Conservation (phyloP, 2,797 vertebrate genomes). For the Poeciliopsis turneri region DNA sequence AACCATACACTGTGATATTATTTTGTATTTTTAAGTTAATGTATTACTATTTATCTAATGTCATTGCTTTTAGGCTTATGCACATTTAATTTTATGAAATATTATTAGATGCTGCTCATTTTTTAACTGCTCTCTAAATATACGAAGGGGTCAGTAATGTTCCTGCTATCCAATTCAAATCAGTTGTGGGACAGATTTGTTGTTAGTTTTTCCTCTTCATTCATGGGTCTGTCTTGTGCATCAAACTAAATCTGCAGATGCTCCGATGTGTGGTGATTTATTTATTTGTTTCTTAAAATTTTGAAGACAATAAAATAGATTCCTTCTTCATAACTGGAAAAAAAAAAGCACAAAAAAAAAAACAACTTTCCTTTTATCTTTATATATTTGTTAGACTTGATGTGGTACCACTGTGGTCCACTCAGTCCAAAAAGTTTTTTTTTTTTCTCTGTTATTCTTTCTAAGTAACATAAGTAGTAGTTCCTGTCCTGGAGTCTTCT, state of each 20-base stretch:
- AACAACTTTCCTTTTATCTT: background rate
- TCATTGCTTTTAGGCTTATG: background rate
- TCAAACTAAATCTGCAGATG: background rate
- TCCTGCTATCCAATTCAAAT: background rate
- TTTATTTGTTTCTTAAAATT: background rate
- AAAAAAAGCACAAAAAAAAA: background rate
- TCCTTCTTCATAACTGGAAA: conserved; percentile 6
- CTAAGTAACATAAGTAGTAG: background rate
- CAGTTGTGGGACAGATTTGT: background rate
- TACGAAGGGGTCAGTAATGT: background rate
- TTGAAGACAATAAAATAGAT: background rate
- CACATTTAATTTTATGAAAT: conserved; percentile 19
- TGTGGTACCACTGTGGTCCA: background rate
- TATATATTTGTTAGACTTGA: background rate
- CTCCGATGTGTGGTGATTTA: background rate
- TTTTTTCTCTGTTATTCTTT: background rate
- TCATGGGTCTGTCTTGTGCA: background rate
- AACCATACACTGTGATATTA: background rate
- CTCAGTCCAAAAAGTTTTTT: background rate
- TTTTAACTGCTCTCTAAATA: conserved; percentile 1
- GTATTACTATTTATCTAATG: background rate
- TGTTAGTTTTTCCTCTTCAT: background rate
- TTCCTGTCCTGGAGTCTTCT: conserved; percentile 15
- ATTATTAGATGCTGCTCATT: conserved; percentile 15
- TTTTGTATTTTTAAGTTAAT: background rate